Evolutionary conservation across 2,113 vertebrate genomes (phyloP), one percentile per base, ranked within the genome.

Genomic region (Pseudonaja textilis): DNA sequence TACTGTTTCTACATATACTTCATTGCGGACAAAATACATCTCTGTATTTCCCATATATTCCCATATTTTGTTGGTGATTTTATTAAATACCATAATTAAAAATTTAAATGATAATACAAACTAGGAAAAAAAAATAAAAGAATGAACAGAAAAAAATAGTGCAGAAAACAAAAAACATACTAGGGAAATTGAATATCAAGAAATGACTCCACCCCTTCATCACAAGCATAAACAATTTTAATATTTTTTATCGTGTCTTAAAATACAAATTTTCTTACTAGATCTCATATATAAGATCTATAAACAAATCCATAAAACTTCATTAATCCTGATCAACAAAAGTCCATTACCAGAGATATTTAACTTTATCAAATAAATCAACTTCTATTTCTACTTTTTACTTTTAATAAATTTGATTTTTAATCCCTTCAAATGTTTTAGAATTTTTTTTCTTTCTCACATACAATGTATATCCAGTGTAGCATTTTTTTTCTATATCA

Each of bases 11-110:
- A n/a, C 34, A 85, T 93, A 0, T 3, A 0, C 0, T 87, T 89
- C 0, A 0, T 0, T 0, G 18, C 88, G 45, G 89, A 42, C 0
- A 12, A 69, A 12, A 74, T 54, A 87, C 14, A 25, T 2, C 74
- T 9, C 87, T 25, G 1, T 39, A 42, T 1, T 0, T 0, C 29
- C 0, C 59, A 26, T 8, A 57, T 45, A 12, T 4, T 23, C 0
- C 0, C 23, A 69, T 16, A 29, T 12, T 14, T 52, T 45, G 16
- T 69, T 34, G 64, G 64, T 69, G 25, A 34, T 69, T 69, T 34
- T 69, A 69, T 69, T 69, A 34, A 69, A 69, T 14, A 6, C 34
- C 16, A 34, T 14, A 69, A 69, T 69, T 69, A 69, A 34, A 69
- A 69, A n/a, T 34, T n/a, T 69, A 69, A 69, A 69, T 18, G 4